These are phyloP conservation scores for Columba guinea DNA, from an alignment of 2,797 vertebrate species.

Conservation along the genomic window DNA sequence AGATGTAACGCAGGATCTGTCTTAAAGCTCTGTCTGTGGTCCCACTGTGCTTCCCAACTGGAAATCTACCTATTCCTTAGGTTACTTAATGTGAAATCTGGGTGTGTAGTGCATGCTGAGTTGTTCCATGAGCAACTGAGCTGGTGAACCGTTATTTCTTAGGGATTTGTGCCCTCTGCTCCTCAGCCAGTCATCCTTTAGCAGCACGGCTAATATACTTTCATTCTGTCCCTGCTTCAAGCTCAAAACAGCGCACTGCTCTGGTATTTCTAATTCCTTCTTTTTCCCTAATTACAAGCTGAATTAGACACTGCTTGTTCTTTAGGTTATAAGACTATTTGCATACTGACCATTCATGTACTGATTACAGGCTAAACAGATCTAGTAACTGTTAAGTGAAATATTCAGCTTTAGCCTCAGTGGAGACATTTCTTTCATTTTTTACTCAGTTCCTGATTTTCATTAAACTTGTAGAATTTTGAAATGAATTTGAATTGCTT, in stretches of 20 bases:
- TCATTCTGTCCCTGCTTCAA: background rate
- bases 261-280: background rate
- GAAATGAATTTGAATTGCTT: constrained; percentile 5
- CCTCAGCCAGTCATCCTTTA: background rate
- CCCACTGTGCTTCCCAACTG: accelerated
- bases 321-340: background rate
- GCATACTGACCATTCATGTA: background rate
- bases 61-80: background rate
- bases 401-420: background rate
- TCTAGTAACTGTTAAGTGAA: background rate
- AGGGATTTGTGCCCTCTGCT: background rate
- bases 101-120: accelerated
- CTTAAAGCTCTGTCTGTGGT: background rate
- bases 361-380: background rate
- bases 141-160: background rate
- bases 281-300: background rate
- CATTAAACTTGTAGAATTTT: background rate
- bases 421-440: background rate
- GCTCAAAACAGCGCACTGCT: background rate
- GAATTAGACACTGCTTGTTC: background rate
- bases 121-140: background rate
- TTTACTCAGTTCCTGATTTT: background rate
- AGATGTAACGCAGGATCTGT: background rate
- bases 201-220: background rate
- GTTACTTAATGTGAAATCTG: background rate